Percentiles rank a stretch among this genome's conserved stretches.
These are phyloP conservation scores for Carettochelys insculpta DNA, from an alignment of 2,113 vertebrate species.

Conservation along the genomic window DNA sequence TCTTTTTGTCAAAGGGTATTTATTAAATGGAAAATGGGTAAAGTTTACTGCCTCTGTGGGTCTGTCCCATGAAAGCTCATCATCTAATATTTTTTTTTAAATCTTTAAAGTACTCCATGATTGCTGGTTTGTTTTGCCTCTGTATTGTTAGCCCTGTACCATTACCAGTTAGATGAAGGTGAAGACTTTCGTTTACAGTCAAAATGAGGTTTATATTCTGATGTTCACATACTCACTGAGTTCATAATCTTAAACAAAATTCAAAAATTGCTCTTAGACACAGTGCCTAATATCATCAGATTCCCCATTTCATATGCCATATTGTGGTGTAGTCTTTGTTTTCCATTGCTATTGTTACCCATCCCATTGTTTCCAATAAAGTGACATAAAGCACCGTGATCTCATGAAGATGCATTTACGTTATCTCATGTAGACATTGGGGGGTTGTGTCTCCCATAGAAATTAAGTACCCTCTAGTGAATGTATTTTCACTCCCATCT, in stretches of 20 bases:
- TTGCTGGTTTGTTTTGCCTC: no score
- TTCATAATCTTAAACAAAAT: background rate
- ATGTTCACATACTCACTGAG: background rate
- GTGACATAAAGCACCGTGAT: background rate
- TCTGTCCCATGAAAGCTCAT: no score
- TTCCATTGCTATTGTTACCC: background rate
- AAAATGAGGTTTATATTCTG: background rate
- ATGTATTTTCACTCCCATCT: background rate
- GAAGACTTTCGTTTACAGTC: background rate
- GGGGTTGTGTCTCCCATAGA: background rate
- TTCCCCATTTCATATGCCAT: background rate
- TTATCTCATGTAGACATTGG: background rate
- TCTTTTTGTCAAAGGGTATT: background rate
- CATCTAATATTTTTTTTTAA: no score
- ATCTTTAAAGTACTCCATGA: no score
- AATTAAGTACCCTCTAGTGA: background rate
- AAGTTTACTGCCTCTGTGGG: background rate
- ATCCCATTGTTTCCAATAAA: background rate
- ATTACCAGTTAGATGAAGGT: background rate
- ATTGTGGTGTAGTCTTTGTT: background rate
- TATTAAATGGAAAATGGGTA: background rate
- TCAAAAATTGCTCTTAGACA: background rate
- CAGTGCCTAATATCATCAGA: background rate
- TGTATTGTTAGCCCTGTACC: no score
- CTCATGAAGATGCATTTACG: background rate